Percentiles rank a stretch among this genome's conserved stretches.
phyloP scores from a whole-genome alignment of 2,888 invertebrate genomes.

The Palloptera scutellata region DNA sequence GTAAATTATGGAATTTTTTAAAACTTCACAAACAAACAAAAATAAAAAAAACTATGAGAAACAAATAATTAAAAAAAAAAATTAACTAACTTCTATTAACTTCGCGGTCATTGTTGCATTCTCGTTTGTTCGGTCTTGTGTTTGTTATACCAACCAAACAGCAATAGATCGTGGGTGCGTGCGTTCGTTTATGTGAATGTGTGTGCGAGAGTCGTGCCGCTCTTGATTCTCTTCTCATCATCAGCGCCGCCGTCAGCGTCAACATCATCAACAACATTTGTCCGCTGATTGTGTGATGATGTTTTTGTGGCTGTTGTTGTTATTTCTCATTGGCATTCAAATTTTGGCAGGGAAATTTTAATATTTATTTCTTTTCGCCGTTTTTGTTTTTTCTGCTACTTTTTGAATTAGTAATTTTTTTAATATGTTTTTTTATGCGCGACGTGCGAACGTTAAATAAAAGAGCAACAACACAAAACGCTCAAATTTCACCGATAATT shows the following conservation, averaged over 20 bases:
- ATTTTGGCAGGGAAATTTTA: not conserved
- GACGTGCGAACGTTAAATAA: not conserved
- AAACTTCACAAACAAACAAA: too few species aligned
- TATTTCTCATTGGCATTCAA: not conserved
- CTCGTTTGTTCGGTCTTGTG: too few species aligned
- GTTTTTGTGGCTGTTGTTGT: not conserved
- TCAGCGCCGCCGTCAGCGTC: not conserved
- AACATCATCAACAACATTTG: not conserved
- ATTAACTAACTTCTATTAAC: too few species aligned
- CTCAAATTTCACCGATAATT: conserved; percentile 21
- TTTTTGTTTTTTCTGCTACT: not conserved
- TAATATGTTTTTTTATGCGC: not conserved
- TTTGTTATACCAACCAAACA: too few species aligned
- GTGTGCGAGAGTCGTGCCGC: too few species aligned
- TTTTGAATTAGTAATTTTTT: not conserved
- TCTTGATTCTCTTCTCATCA: not conserved
- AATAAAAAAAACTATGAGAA: too few species aligned
- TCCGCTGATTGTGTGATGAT: not conserved
- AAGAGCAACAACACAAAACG: not conserved
- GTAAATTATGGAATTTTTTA: too few species aligned
- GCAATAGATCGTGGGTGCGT: too few species aligned
- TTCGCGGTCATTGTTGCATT: too few species aligned
- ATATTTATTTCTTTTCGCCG: not conserved
- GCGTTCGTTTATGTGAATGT: too few species aligned
- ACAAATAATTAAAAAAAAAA: too few species aligned